Evolutionary conservation across 2,113 vertebrate species (phyloP).

Genomic region (Hyaena hyaena): DNA sequence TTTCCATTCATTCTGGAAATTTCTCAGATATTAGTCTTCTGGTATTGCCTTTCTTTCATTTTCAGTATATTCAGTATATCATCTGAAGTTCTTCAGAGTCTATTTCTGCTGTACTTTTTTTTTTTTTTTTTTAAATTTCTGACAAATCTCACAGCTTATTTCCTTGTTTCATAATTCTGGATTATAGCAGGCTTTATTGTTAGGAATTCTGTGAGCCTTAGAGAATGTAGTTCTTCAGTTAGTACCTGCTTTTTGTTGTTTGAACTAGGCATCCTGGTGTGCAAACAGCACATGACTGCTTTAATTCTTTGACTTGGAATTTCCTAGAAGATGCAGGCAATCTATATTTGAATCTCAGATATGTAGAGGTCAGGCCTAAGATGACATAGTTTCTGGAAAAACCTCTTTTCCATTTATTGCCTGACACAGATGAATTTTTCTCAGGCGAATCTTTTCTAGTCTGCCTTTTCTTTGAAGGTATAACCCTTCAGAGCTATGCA

Average conservation of each 20-base stretch:
- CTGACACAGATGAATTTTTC: not conserved
- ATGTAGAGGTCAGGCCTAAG: not conserved
- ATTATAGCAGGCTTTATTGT: not conserved
- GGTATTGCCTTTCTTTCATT: not conserved
- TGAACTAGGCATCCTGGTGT: not conserved
- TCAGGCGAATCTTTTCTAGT: not conserved
- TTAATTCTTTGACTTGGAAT: not conserved
- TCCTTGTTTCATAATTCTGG: constrained; percentile 1
- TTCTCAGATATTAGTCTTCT: not conserved
- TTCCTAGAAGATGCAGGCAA: constrained; percentile 7
- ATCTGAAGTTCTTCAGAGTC: not conserved
- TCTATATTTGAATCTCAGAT: not conserved
- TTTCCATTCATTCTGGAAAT: not conserved
- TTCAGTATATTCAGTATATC: not conserved
- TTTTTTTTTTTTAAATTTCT: not conserved
- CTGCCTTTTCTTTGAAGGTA: not conserved
- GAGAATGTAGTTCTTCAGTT: not conserved
- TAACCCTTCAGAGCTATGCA: not conserved
- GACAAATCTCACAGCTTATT: not conserved
- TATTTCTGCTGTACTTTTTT: not conserved
- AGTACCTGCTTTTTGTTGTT: not conserved
- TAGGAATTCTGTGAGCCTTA: not conserved
- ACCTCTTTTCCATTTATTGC: not conserved
- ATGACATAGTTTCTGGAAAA: not conserved
- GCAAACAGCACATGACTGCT: not conserved